These are phyloP conservation scores for Drosophila ananassae DNA, from an alignment of 1,140 invertebrate species.

Conservation along the genomic window DNA sequence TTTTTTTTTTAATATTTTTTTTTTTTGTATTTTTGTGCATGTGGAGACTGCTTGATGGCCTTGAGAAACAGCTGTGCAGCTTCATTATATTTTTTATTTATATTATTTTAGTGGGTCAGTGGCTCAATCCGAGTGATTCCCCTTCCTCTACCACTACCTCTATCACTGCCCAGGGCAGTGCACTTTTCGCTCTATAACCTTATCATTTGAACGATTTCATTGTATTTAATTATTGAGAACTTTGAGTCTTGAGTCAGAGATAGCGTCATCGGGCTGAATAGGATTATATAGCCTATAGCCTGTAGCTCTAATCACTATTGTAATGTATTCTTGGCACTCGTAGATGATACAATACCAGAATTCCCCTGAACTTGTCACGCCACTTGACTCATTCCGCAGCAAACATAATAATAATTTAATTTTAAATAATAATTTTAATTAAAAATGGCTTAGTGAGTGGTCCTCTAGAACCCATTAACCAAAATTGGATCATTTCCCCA, in stretches of 20 bases:
- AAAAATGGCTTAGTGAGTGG: not conserved
- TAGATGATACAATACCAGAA: too few relatives aligned
- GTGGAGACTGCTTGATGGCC: not conserved
- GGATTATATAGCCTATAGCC: not conserved
- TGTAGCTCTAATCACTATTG: not conserved
- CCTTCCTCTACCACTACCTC: not conserved
- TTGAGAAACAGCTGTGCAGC: slow-evolving; percentile 2
- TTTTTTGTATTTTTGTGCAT: slow-evolving; percentile 22
- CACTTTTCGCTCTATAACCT: not conserved
- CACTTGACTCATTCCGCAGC: too few relatives aligned
- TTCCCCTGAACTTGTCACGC: too few relatives aligned
- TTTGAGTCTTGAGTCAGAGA: slow-evolving; percentile 35
- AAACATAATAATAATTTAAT: too few relatives aligned
- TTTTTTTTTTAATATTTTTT: too few relatives aligned
- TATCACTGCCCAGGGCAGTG: not conserved
- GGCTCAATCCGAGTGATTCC: slow-evolving; percentile 7
- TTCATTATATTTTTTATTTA: slow-evolving; percentile 6
- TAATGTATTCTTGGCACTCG: not conserved
- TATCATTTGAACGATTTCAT: slow-evolving; percentile 6
- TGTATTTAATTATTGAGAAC: slow-evolving; percentile 9
- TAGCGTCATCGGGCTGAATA: slow-evolving; percentile 7
- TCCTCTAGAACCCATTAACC: not conserved
- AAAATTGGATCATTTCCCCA: slow-evolving; percentile 28
- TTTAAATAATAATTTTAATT: too few relatives aligned
- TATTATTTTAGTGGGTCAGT: slow-evolving; percentile 32